Evolutionary conservation across 2,888 invertebrate species (phyloP).

Genomic region (Galeopsomyia nigrocyanea): DNA sequence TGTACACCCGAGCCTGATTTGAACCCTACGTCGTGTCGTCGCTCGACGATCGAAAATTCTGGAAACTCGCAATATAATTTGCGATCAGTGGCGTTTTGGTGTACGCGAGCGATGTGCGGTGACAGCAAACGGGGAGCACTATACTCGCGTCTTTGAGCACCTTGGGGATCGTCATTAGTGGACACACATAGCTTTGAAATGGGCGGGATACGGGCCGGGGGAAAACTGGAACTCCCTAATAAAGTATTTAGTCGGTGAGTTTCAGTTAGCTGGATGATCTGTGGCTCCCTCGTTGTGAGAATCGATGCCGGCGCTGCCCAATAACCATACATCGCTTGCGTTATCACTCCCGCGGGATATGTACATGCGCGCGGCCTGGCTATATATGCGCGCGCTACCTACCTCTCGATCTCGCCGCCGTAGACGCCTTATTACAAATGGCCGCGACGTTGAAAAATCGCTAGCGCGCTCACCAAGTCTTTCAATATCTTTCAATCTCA

Average conservation of each 20-base stretch:
- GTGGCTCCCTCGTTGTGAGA: conserved; percentile 68
- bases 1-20: no score
- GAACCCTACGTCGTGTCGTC: no score
- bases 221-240: conserved; percentile 63
- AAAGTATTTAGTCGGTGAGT: conserved; percentile 66
- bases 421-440: conserved; percentile 60
- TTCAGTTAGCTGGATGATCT: conserved; percentile 67
- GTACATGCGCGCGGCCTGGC: conserved; percentile 27
- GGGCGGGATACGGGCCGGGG: conserved; percentile 51
- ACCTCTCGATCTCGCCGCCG: not conserved
- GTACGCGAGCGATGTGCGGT: not conserved
- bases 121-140: not conserved
- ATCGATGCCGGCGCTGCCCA: conserved; percentile 68
- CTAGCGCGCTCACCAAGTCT: conserved; percentile 28
- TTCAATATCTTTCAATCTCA: conserved; percentile 45
- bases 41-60: no score
- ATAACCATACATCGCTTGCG: conserved; percentile 66
- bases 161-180: conserved; percentile 24
- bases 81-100: no score
- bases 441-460: conserved; percentile 47
- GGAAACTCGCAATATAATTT: no score
- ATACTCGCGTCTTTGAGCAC: not conserved
- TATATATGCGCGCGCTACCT: conserved; percentile 8
- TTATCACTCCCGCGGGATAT: conserved; percentile 66
- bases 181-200: conserved; percentile 41